Evolutionary conservation across 1,140 invertebrate species (phyloP), one percentile per base, ranked within the genome.

Genomic region (Ips typographus): DNA sequence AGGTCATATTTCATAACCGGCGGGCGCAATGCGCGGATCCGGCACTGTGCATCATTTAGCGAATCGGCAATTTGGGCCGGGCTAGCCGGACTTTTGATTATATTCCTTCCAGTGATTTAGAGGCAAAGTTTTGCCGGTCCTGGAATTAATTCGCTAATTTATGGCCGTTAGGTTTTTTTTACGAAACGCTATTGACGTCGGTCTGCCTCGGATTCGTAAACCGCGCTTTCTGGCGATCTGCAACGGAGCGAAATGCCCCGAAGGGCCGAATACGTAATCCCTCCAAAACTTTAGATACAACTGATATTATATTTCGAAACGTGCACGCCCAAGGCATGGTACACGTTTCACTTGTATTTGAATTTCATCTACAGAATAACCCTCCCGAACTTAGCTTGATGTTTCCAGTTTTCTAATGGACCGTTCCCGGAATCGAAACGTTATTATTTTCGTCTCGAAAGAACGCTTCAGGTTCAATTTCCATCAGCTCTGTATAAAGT

Each of bases 111-210:
- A 42, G 55, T 66, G 64, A 66, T 66, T 66, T 66, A 66, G 41
- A 57, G 53, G 55, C 64, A 66, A 66, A 66, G 64, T 66, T 66
- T 57, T 66, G 64, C 42, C 64, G 53, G 53, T 53, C 56, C 40
- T 49, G 64, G 53, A 66, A 66, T 66, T 57, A 66, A 66, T 57
- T 66, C 64, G 64, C 41, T 66, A 66, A 58, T 66, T 66, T 58
- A 58, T 49, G 40, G 42, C 37, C 39, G n/a, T 22, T 39, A 41
- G 7, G 44, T 49, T 2, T 49, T 49, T 62, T 62, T 62, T 62
- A 62, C 37, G 22, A 49, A 49, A 49, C 7, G 22, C 7, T 49
- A n/a, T 47, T 7, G 7, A 7, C 47, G 47, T 8, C 22, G 7
- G 47, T 49, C 22, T 2, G 7, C 1, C 7, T 49, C n/a, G n/a